These are phyloP conservation scores for Mastacembelus armatus DNA, from an alignment of 2,797 vertebrate species.

Conservation along the genomic window DNA sequence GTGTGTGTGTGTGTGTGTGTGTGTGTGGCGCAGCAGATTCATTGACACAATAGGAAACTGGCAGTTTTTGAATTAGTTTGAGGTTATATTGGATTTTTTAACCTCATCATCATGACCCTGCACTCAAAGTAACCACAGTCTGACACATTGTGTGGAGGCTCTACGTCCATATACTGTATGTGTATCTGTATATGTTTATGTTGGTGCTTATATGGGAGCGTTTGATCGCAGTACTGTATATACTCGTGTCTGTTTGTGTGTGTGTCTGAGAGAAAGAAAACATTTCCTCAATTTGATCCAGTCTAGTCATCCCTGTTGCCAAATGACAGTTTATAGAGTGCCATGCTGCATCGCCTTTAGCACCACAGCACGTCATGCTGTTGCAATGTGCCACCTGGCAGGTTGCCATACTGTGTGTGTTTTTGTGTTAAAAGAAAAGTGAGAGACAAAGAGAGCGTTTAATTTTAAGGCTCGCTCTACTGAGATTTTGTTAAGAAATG, in stretches of 20 bases:
- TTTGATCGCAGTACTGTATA: no score
- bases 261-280: slow-evolving; percentile 7
- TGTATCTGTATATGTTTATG: not conserved
- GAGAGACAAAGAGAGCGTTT: not conserved
- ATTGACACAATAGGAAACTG: slow-evolving; percentile 41
- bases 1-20: slow-evolving; percentile 24
- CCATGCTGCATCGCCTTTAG: slow-evolving; percentile 50
- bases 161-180: not conserved
- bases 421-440: slow-evolving; percentile 12
- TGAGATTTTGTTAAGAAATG: not conserved
- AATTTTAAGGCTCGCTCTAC: not conserved
- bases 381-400: slow-evolving; percentile 46
- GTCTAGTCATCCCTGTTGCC: slow-evolving; percentile 41
- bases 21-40: slow-evolving; percentile 24
- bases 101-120: not conserved
- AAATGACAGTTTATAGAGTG: slow-evolving; percentile 52
- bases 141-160: not conserved
- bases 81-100: slow-evolving; percentile 29
- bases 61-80: slow-evolving; percentile 42
- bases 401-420: slow-evolving; percentile 26
- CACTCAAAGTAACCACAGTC: not conserved
- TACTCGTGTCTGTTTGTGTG: no score
- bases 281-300: slow-evolving; percentile 18
- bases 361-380: slow-evolving; percentile 34
- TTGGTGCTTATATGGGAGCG: no score